Evolutionary conservation across 64 coral and sea anemone genomes (phyloP).

Genomic region (Stichodactyla mertensii): DNA sequence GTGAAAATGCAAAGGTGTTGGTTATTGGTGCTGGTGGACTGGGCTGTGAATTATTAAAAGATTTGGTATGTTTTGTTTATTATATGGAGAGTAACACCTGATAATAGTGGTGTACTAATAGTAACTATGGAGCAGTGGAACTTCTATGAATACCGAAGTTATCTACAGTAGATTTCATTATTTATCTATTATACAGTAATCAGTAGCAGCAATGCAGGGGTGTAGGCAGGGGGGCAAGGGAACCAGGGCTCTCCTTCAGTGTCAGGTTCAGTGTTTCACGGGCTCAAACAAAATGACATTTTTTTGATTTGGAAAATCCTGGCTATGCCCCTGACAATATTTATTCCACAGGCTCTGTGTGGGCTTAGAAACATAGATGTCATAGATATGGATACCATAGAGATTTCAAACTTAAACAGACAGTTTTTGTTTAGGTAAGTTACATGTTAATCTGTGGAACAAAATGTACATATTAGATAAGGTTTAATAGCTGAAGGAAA

Average conservation of each 20-base stretch:
- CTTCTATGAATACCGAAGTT: no score
- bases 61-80: constrained; percentile 58
- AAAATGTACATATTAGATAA: no score
- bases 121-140: no score
- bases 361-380: constrained; percentile 95
- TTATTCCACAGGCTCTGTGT: constrained; percentile 68
- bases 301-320: no score
- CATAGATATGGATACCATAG: constrained; percentile 99
- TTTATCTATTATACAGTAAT: no score
- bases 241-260: neutral
- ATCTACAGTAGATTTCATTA: no score
- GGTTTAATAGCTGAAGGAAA: no score
- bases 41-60: constrained; percentile 98
- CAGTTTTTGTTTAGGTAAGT: constrained; percentile 94
- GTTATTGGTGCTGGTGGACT: constrained; percentile 96
- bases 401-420: constrained; percentile 96
- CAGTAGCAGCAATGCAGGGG: no score
- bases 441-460: neutral
- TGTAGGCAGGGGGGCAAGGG: no score
- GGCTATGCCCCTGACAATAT: neutral
- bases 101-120: no score
- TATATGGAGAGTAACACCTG: neutral
- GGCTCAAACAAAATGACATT: no score
- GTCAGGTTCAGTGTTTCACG: neutral
- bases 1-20: constrained; percentile 76